Conservation (phyloP, 2,888 invertebrate species). For the Cordilura impudica region DNA sequence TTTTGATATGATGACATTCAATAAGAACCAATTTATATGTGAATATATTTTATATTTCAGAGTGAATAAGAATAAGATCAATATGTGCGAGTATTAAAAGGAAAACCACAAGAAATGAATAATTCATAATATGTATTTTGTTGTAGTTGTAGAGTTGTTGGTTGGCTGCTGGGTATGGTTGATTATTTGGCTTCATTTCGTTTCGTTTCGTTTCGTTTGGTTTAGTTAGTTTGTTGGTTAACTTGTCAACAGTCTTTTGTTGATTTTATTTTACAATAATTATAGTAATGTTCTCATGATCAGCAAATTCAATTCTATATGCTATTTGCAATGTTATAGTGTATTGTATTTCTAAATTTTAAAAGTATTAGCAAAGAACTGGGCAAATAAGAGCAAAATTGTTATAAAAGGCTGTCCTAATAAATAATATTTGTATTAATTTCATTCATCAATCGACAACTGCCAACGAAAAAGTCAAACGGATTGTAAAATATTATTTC, state of each 20-base stretch:
- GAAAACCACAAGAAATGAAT: slow-evolving; percentile 56
- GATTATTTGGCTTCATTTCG: slow-evolving; percentile 29
- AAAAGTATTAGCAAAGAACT: too few species aligned
- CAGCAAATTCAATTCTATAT: slow-evolving; percentile 37
- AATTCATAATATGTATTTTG: slow-evolving; percentile 52
- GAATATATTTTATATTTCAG: too few species aligned
- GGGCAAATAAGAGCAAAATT: too few species aligned
- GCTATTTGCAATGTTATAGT: too few species aligned
- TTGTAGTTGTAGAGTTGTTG: slow-evolving; percentile 39
- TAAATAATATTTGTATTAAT: too few species aligned
- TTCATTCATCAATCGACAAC: too few species aligned
- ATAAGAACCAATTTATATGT: slow-evolving; percentile 41
- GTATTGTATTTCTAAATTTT: too few species aligned
- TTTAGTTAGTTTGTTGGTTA: slow-evolving; percentile 29
- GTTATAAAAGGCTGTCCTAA: too few species aligned
- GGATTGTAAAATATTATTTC: too few species aligned
- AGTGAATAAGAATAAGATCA: slow-evolving; percentile 29
- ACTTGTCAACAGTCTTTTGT: slow-evolving; percentile 54
- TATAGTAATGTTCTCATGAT: slow-evolving; percentile 63
- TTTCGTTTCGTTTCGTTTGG: too few species aligned
- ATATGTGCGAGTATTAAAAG: slow-evolving; percentile 33
- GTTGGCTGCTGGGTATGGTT: not conserved
- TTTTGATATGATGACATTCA: slow-evolving; percentile 54
- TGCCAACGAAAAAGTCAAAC: too few species aligned
- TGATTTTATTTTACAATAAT: slow-evolving; percentile 54